Percentiles rank a stretch among this genome's conserved stretches.
Conservation (phyloP, 2,888 invertebrate species). For the Sycophila texana region DNA sequence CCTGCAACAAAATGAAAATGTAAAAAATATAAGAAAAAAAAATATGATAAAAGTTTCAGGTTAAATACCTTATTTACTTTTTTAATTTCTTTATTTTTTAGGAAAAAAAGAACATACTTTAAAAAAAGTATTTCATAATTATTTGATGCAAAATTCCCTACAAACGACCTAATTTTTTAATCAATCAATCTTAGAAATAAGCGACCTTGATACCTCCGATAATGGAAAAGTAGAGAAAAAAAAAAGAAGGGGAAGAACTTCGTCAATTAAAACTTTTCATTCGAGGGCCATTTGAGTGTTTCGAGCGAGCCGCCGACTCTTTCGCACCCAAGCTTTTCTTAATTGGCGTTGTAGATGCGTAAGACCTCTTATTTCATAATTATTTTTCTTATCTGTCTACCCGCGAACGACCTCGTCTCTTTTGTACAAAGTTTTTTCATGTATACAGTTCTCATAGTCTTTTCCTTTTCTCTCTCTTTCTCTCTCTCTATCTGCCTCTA, state of each 20-base stretch:
- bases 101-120: background rate
- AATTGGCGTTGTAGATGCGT: slow-evolving; percentile 48
- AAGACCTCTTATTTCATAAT: slow-evolving; percentile 28
- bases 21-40: too few relatives aligned
- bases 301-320: slow-evolving; percentile 8
- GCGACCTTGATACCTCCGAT: slow-evolving; percentile 33
- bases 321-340: slow-evolving; percentile 42
- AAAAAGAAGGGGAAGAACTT: background rate
- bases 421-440: slow-evolving; percentile 36
- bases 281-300: slow-evolving; percentile 20
- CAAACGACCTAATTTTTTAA: too few relatives aligned
- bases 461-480: background rate
- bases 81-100: background rate
- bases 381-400: slow-evolving; percentile 21
- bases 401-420: slow-evolving; percentile 6
- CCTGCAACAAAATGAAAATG: too few relatives aligned
- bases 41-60: too few relatives aligned
- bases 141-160: too few relatives aligned
- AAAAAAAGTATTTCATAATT: too few relatives aligned
- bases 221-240: background rate
- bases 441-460: background rate
- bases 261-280: slow-evolving; percentile 32
- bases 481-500: background rate
- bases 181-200: background rate
- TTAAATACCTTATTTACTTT: too few relatives aligned